phyloP scores from a whole-genome alignment of 1,140 invertebrate species.

The Trinorchestia longiramus region DNA sequence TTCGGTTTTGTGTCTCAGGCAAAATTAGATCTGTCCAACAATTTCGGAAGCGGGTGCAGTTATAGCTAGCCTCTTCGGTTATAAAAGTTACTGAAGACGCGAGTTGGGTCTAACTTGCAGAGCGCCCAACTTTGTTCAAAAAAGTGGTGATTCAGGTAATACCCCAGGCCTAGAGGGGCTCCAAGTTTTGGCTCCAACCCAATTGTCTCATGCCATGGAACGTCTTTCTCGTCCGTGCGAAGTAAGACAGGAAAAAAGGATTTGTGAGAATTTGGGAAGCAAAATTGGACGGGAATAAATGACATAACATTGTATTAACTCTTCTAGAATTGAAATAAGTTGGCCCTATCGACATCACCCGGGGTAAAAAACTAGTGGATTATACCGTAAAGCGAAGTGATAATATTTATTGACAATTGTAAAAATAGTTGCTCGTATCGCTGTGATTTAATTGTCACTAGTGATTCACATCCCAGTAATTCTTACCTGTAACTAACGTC shows the following conservation, averaged over 20 bases:
- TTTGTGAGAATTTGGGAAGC: not conserved
- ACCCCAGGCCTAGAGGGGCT: not conserved
- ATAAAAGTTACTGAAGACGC: not conserved
- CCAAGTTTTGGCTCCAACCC: slow-evolving; percentile 19
- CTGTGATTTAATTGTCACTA: not conserved
- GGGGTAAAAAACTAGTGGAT: not conserved
- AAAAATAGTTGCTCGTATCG: not conserved
- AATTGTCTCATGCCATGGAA: slow-evolving; percentile 26
- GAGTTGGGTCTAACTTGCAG: slow-evolving; percentile 15
- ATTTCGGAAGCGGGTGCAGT: not conserved
- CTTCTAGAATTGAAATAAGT: not conserved
- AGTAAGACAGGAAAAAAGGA: slow-evolving; percentile 8
- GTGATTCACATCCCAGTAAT: not conserved
- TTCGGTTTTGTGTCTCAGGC: not conserved
- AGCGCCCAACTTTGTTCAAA: not conserved
- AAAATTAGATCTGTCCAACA: not conserved
- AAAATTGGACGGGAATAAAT: not conserved
- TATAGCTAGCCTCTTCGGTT: not conserved
- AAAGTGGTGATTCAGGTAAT: not conserved
- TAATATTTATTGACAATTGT: not conserved
- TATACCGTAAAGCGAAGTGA: not conserved
- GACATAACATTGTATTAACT: not conserved
- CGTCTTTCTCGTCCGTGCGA: not conserved
- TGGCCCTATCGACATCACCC: not conserved
- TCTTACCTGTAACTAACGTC: not conserved